Percentiles rank a stretch among this genome's conserved stretches.
Conservation (phyloP, 2,113 vertebrate species). For the Cavia porcellus region DNA sequence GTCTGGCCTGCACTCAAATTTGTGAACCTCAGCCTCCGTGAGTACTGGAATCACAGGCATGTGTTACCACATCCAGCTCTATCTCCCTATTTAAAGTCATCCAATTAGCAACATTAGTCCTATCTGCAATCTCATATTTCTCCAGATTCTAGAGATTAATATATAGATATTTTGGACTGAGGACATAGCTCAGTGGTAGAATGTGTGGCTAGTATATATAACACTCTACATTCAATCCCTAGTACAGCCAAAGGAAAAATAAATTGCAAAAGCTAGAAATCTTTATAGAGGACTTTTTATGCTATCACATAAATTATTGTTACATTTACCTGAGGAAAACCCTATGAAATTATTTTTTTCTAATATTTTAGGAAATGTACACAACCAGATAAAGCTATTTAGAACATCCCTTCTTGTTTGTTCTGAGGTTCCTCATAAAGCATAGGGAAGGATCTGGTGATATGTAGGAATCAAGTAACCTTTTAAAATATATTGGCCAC, state of each 20-base stretch:
- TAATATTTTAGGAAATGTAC: neutral
- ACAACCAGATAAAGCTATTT: neutral
- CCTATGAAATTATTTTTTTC: neutral
- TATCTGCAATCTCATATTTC: neutral
- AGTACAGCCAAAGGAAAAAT: neutral
- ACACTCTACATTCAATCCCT: neutral
- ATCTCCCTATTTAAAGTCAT: neutral
- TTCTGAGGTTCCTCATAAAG: neutral
- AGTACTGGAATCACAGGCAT: neutral
- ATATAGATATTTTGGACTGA: neutral
- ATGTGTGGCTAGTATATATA: neutral
- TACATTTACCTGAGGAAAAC: neutral
- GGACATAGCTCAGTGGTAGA: neutral
- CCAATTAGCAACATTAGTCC: neutral
- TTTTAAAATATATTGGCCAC: neutral
- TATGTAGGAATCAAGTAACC: neutral
- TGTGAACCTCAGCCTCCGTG: neutral
- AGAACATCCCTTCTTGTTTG: neutral
- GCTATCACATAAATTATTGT: neutral
- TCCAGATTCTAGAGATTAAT: neutral
- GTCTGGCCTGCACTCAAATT: neutral
- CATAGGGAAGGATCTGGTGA: no score
- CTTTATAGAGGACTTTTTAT: neutral
- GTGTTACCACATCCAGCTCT: neutral
- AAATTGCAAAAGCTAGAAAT: neutral